Evolutionary conservation across 1,140 invertebrate genomes (phyloP).

Genomic region (Drosophila funebris): DNA sequence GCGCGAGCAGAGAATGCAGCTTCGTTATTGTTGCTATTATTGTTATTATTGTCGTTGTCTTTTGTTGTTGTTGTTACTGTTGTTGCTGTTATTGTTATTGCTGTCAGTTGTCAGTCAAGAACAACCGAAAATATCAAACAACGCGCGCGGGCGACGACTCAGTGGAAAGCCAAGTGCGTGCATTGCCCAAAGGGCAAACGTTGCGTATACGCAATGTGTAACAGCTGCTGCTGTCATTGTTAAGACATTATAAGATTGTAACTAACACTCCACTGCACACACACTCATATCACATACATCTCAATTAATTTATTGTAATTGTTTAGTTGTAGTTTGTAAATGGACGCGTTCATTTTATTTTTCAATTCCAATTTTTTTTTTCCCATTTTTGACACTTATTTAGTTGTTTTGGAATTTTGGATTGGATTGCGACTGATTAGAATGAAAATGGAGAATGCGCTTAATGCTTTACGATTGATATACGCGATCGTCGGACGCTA

Average conservation of each 20-base stretch:
- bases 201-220: slow-evolving; percentile 67
- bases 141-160: slow-evolving; percentile 54
- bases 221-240: slow-evolving; percentile 10
- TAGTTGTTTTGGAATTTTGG: slow-evolving; percentile 4
- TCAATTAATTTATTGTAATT: neutral
- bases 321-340: neutral
- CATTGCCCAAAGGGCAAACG: slow-evolving; percentile 50
- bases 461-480: slow-evolving; percentile 82
- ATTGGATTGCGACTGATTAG: slow-evolving; percentile 47
- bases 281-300: neutral
- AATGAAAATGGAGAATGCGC: slow-evolving; percentile 71
- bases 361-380: neutral
- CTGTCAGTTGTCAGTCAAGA: slow-evolving; percentile 48
- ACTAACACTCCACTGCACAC: slow-evolving; percentile 13
- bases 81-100: slow-evolving; percentile 23
- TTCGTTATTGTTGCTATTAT: slow-evolving; percentile 58
- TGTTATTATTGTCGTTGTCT: slow-evolving; percentile 9
- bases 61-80: slow-evolving; percentile 7
- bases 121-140: slow-evolving; percentile 65
- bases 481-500: slow-evolving; percentile 84
- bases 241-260: neutral
- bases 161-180: slow-evolving; percentile 47
- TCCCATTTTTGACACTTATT: slow-evolving; percentile 6
- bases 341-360: neutral
- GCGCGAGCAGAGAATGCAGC: slow-evolving; percentile 50